Evolutionary conservation across 2,797 vertebrate genomes (phyloP).

Genomic region (Pteronotus mesoamericanus): DNA sequence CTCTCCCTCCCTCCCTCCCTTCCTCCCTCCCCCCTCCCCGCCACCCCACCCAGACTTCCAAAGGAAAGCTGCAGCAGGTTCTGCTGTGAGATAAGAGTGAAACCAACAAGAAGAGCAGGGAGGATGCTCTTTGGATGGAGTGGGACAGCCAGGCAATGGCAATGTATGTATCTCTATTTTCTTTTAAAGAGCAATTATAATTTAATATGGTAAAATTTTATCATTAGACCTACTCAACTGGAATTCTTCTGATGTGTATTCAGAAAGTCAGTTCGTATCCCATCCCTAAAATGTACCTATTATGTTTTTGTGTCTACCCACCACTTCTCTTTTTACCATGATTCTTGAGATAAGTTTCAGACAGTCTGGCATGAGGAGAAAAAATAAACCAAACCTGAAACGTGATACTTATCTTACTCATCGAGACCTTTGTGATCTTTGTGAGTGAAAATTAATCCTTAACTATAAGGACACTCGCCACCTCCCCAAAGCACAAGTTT

Average conservation of each 20-base stretch:
- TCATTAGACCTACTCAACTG: constrained; percentile 68
- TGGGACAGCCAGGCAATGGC: not conserved
- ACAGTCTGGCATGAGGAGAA: constrained; percentile 72
- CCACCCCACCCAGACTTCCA: not conserved
- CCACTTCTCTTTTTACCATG: constrained; percentile 66
- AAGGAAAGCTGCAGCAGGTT: not conserved
- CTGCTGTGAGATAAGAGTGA: not conserved
- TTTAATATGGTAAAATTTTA: constrained; percentile 72
- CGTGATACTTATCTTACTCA: constrained; percentile 67
- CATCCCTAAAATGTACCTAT: constrained; percentile 58
- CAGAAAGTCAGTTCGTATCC: constrained; percentile 64
- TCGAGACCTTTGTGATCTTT: constrained; percentile 78
- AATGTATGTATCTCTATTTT: constrained; percentile 52
- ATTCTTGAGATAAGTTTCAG: constrained; percentile 75
- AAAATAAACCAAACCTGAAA: constrained; percentile 64
- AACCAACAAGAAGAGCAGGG: not conserved
- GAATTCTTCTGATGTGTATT: constrained; percentile 56
- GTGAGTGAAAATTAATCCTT: constrained; percentile 76
- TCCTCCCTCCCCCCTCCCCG: too few species aligned
- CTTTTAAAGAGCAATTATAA: constrained; percentile 68
- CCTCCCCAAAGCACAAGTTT: constrained; percentile 73
- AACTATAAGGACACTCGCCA: constrained; percentile 62
- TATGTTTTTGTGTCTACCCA: constrained; percentile 68
- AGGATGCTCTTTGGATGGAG: not conserved
- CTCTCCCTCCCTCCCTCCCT: too few species aligned